Conservation (phyloP, 2,113 vertebrate species). For the Dromas ardeola region DNA sequence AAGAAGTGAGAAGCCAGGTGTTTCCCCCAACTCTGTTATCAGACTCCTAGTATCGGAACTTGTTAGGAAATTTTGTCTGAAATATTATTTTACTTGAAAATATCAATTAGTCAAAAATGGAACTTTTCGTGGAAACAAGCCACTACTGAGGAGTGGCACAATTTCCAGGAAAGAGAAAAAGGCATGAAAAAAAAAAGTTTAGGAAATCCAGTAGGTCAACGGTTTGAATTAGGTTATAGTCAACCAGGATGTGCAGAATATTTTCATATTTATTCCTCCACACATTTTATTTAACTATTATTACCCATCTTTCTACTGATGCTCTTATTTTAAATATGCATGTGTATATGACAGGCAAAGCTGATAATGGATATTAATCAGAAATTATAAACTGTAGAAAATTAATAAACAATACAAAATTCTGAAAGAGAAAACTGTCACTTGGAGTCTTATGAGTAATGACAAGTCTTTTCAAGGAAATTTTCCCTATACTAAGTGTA, state of each 20-base stretch:
- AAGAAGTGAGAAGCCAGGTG: not conserved
- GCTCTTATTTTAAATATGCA: not conserved
- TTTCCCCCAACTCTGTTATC: not conserved
- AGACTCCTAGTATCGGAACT: not conserved
- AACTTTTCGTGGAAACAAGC: not conserved
- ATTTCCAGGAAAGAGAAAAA: not conserved
- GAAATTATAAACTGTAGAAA: not conserved
- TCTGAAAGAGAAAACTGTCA: not conserved
- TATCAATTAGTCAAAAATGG: not conserved
- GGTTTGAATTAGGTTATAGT: not conserved
- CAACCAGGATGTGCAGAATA: not conserved
- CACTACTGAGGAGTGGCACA: not conserved
- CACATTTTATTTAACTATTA: not conserved
- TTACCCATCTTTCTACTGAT: not conserved
- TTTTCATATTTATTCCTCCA: not conserved
- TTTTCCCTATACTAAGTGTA: not conserved
- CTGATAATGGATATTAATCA: not conserved
- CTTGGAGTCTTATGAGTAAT: not conserved
- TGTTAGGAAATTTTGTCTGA: not conserved
- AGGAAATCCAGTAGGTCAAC: not conserved
- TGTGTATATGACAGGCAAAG: not conserved
- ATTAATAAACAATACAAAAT: not conserved
- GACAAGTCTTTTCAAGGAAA: not conserved
- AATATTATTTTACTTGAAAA: not conserved
- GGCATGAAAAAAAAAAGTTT: not conserved